These are phyloP conservation scores for Gallinago paraguaiae DNA, from an alignment of 2,113 vertebrate genomes.

Conservation along the genomic window DNA sequence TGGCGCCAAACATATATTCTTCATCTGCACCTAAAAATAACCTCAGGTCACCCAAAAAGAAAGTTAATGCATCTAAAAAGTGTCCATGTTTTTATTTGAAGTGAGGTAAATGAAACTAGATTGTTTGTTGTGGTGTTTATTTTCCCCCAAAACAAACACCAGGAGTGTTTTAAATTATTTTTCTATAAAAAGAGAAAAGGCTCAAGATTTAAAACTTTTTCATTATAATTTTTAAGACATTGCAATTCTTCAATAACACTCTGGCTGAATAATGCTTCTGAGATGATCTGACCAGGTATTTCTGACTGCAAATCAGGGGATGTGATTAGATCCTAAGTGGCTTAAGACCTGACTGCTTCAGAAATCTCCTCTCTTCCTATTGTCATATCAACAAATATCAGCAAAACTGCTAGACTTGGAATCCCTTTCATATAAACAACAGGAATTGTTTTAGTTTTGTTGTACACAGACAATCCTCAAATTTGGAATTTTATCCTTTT, in stretches of 20 bases:
- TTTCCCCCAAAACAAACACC: rapidly evolving
- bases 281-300: background rate
- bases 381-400: slow-evolving; percentile 34
- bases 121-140: background rate
- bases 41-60: background rate
- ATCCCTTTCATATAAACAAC: slow-evolving; percentile 24
- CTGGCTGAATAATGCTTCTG: background rate
- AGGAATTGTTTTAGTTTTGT: background rate
- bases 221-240: background rate
- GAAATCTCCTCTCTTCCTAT: slow-evolving; percentile 8
- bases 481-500: slow-evolving; percentile 32
- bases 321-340: slow-evolving; percentile 15
- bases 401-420: background rate
- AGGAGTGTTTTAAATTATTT: background rate
- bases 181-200: background rate
- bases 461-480: background rate
- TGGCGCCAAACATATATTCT: background rate
- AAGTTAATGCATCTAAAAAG: background rate
- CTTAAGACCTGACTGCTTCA: background rate
- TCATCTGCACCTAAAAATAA: background rate
- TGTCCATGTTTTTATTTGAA: background rate
- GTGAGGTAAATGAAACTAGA: background rate
- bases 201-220: background rate
- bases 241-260: background rate
- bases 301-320: background rate